These are phyloP conservation scores for Drosophila anomelani DNA, from an alignment of 2,888 invertebrate species.

Conservation along the genomic window DNA sequence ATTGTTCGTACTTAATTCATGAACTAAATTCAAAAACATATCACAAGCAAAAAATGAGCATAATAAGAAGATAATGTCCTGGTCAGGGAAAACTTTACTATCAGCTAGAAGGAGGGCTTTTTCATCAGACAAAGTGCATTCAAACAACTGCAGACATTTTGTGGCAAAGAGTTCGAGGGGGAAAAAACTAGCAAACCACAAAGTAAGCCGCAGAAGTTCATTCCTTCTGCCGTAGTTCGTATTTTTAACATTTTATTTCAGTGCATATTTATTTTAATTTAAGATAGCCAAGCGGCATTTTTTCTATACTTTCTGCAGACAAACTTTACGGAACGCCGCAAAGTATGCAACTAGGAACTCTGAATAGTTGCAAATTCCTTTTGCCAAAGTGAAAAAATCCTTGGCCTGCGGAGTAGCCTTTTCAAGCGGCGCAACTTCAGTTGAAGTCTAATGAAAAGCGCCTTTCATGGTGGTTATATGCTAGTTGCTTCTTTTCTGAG, in stretches of 20 bases:
- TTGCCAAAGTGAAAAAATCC: constrained; percentile 22
- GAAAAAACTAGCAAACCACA: constrained; percentile 18
- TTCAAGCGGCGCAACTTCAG: constrained; percentile 12
- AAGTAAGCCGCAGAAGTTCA: constrained; percentile 35
- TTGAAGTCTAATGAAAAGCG: constrained; percentile 12
- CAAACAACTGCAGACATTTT: constrained; percentile 36
- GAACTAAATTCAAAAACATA: background rate
- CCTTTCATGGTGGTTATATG: constrained; percentile 5
- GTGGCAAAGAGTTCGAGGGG: background rate
- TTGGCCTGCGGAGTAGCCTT: constrained; percentile 9
- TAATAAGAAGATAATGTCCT: background rate
- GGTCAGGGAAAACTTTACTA: background rate
- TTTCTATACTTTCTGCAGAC: constrained; percentile 1
- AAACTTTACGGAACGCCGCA: constrained; percentile 23
- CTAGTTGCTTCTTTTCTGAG: background rate
- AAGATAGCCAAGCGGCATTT: constrained; percentile 23
- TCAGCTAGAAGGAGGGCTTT: constrained; percentile 4
- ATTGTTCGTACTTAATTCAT: constrained; percentile 4
- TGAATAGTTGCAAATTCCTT: constrained; percentile 16
- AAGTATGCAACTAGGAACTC: constrained; percentile 30
- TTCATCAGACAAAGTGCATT: constrained; percentile 68
- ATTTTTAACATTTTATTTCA: constrained; percentile 12
- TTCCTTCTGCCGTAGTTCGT: constrained; percentile 13
- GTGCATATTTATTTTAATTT: constrained; percentile 49
- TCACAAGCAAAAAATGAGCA: background rate